Conservation (phyloP, 1,140 invertebrate species). For the Andricus grossulariae region DNA sequence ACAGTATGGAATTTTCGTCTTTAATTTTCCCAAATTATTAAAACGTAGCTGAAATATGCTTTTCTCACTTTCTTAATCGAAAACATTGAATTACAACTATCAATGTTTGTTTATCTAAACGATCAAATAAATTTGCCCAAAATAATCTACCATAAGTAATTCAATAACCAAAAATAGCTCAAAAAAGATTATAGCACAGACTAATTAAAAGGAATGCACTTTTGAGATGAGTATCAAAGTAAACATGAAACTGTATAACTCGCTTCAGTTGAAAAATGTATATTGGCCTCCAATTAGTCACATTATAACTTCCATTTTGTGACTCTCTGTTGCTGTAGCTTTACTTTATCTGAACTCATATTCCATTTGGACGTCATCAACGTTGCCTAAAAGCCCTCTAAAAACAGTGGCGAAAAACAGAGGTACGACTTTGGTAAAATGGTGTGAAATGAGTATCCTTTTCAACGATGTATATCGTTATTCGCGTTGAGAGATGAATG, state of each 20-base stretch:
- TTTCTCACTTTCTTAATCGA: too few relatives aligned
- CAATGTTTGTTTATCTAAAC: too few relatives aligned
- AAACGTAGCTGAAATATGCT: too few relatives aligned
- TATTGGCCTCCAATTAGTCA: conserved; percentile 13
- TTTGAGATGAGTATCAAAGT: not conserved
- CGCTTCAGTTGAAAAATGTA: not conserved
- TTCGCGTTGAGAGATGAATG: conserved; percentile 26
- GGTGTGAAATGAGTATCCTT: conserved; percentile 29
- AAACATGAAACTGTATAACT: not conserved
- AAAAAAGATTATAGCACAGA: not conserved
- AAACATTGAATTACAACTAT: too few relatives aligned
- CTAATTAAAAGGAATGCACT: not conserved
- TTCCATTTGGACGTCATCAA: conserved; percentile 2
- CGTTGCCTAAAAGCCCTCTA: conserved; percentile 20
- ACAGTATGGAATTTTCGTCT: too few relatives aligned
- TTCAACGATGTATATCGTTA: conserved; percentile 24
- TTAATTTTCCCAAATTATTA: too few relatives aligned
- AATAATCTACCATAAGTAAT: too few relatives aligned
- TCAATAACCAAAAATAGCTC: not conserved
- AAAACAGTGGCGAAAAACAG: conserved; percentile 1
- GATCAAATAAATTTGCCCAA: too few relatives aligned
- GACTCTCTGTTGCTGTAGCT: not conserved
- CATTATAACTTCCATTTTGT: conserved; percentile 1
- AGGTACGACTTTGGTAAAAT: conserved; percentile 5
- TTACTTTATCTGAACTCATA: conserved; percentile 6